A percentile compares a stretch with the other conserved stretches of the same genome.
Evolutionary conservation across 2,888 invertebrate genomes (phyloP).

Genomic region (Thera britannica): DNA sequence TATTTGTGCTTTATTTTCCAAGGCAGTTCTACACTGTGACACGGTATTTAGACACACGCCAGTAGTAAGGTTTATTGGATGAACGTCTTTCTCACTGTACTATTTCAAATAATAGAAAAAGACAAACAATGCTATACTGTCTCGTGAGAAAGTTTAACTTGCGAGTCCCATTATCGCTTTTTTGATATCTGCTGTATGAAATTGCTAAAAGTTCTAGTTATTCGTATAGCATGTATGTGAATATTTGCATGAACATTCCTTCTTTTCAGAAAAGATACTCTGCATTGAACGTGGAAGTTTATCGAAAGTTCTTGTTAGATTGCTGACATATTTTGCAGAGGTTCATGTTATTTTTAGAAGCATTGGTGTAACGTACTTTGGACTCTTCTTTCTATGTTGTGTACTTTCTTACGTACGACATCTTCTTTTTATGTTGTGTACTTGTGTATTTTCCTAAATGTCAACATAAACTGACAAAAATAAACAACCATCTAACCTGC

Average conservation of each 20-base stretch:
- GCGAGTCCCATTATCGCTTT: neutral
- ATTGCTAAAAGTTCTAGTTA: neutral
- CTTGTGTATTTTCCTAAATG: slow-evolving; percentile 5
- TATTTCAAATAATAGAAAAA: neutral
- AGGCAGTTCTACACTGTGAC: neutral
- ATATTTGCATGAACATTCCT: neutral
- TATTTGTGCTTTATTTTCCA: slow-evolving; percentile 5
- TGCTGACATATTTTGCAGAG: neutral
- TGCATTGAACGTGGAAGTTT: neutral
- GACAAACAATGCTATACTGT: neutral
- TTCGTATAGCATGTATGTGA: neutral
- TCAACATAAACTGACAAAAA: slow-evolving; percentile 24
- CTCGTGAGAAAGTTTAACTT: neutral
- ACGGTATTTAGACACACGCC: neutral
- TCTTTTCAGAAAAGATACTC: neutral
- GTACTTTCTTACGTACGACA: too few relatives aligned
- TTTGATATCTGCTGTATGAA: neutral
- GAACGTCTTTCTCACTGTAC: too few relatives aligned
- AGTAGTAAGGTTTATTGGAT: too few relatives aligned
- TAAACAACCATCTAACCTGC: slow-evolving; percentile 35
- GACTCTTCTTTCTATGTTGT: too few relatives aligned
- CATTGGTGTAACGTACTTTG: too few relatives aligned
- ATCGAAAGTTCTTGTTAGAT: neutral
- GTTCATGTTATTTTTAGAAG: neutral
- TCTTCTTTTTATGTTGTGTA: too few relatives aligned